Percentiles rank a stretch among this genome's conserved stretches.
Conservation (phyloP, 2,888 invertebrate genomes). For the Folsomia manolachei region DNA sequence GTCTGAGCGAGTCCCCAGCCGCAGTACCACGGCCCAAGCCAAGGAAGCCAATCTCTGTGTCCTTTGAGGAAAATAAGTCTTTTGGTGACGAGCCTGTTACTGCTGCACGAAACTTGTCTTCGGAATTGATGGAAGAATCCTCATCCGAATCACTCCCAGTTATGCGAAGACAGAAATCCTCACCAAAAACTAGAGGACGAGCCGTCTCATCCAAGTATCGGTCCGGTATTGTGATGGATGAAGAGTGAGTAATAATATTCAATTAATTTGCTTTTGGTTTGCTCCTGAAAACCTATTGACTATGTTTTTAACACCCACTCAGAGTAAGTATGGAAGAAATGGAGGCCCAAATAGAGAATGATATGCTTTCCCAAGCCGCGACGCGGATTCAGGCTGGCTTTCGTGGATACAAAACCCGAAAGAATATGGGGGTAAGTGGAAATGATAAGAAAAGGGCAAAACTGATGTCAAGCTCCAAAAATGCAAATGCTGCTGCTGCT, state of each 20-base stretch:
- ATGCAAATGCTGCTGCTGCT: not conserved
- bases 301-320: not conserved
- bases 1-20: not conserved
- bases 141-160: conserved; percentile 9
- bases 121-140: not conserved
- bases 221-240: conserved; percentile 44
- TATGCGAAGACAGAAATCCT: conserved; percentile 29
- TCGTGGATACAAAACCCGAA: conserved; percentile 39
- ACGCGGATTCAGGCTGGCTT: conserved; percentile 36
- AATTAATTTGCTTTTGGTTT: not conserved
- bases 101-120: not conserved
- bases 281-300: too few species aligned
- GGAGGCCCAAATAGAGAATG: conserved; percentile 40
- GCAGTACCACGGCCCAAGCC: not conserved
- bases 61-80: not conserved
- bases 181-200: conserved; percentile 11
- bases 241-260: conserved; percentile 28
- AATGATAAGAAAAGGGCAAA: not conserved
- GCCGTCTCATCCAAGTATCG: conserved; percentile 42
- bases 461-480: not conserved
- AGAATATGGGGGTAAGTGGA: conserved; percentile 34
- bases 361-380: conserved; percentile 39
- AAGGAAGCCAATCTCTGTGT: not conserved
- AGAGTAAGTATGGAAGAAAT: conserved; percentile 41
- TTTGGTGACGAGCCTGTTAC: not conserved